A percentile compares a stretch with the other conserved stretches of the same genome.
These are phyloP conservation scores for Schizopygopsis malacanthus DNA, from an alignment of 2,797 vertebrate genomes.

Conservation along the genomic window DNA sequence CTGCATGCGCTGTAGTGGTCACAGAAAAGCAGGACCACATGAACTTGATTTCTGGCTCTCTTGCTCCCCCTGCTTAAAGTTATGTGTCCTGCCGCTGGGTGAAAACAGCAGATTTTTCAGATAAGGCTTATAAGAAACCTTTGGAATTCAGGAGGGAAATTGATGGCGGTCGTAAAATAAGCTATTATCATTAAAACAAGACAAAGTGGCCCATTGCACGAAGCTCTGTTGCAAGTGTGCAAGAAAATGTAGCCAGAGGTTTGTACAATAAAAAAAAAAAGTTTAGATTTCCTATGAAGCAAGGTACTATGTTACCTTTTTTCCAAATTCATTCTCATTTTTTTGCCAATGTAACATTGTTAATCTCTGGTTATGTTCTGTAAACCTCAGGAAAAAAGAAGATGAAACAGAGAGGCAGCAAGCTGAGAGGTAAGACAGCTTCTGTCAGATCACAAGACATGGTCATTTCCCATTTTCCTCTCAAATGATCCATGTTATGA, in stretches of 20 bases:
- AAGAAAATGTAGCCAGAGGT: constrained; percentile 64
- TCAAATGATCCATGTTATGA: constrained; percentile 61
- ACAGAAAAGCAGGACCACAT: constrained; percentile 14
- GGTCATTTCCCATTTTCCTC: constrained; percentile 58
- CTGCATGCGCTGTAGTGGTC: constrained; percentile 14
- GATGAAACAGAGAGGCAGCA: neutral
- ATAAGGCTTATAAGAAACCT: constrained; percentile 5
- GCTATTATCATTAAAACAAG: constrained; percentile 59
- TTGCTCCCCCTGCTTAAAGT: constrained; percentile 77
- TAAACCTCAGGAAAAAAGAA: neutral
- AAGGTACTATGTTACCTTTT: neutral
- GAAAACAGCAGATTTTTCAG: constrained; percentile 29
- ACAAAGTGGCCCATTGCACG: constrained; percentile 47
- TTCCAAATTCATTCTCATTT: constrained; percentile 12
- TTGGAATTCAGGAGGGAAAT: constrained; percentile 45
- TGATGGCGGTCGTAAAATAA: constrained; percentile 44
- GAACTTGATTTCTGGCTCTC: constrained; percentile 68
- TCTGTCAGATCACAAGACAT: constrained; percentile 25
- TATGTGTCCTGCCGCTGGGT: neutral
- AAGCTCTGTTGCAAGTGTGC: constrained; percentile 54
- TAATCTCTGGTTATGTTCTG: constrained; percentile 3
- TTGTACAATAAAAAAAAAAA: constrained; percentile 35
- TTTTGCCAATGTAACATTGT: constrained; percentile 14
- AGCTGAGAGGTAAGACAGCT: neutral
- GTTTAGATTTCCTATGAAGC: neutral